Evolutionary conservation across 2,888 invertebrate species (phyloP), one percentile per base, ranked within the genome.

Genomic region (Drosophila leonis): DNA sequence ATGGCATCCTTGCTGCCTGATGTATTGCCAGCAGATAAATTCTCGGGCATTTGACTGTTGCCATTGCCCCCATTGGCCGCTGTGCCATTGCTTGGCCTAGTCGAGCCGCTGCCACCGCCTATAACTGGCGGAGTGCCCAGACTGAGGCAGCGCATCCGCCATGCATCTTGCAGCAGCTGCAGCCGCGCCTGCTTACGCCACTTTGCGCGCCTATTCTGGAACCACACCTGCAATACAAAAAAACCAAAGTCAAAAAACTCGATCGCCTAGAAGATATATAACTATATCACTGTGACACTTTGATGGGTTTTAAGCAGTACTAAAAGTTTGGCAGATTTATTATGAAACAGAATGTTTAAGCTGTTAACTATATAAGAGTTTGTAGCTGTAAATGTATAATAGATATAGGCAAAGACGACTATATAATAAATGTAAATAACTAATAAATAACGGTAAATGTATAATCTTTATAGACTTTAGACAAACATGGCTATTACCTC

Each of bases 171-270:
- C 24, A 98, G 94, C 59, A 98, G 94, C 90, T 97, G 97, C 68
- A 98, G 94, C 0, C 97, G 94, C 1, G 97, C 97, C 90, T 97
- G 97, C 91, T 98, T 98, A 20, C 98, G 95, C 98, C 98, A 98
- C 93, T 98, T 98, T 7, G 98, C 98, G 59, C 98, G 94, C 46
- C 98, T 94, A 92, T 98, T 98, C 94, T 98, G 98, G 93, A 98
- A 98, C 97, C 97, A 97, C 27, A 97, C 97, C 97, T 97, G 91
- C 2, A 68, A 66, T n/a, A 48, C 33, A 48, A 65, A 54, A 54
- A 41, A 13, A 52, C 12, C 20, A 35, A n/a, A 42, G 44, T 44
- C 10, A 62, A 33, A 20, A 9, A 59, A 37, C 2, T 15, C 1
- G 20, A 12, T 6, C 6, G 29, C 6, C 20, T 20, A 4, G 49